phyloP scores from a whole-genome alignment of 2,888 invertebrate genomes.

The Torymus auratus region DNA sequence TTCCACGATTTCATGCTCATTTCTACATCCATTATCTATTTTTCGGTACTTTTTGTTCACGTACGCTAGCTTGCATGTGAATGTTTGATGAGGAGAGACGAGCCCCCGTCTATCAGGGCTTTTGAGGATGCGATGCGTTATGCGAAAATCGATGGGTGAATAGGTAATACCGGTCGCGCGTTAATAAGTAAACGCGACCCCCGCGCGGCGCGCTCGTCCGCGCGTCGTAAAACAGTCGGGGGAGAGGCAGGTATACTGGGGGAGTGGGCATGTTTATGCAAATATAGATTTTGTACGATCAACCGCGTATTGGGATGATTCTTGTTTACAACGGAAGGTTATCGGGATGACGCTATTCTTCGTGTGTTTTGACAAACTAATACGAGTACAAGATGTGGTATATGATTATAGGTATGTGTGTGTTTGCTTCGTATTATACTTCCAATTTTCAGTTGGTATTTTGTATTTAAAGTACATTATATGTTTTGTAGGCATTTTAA shows the following conservation, averaged over 20 bases:
- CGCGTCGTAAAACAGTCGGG: conserved; percentile 42
- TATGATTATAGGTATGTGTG: no score
- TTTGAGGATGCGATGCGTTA: conserved; percentile 33
- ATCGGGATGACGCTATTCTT: no score
- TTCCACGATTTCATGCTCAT: no score
- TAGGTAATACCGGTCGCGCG: conserved; percentile 30
- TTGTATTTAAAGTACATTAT: no score
- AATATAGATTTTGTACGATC: conserved; percentile 33
- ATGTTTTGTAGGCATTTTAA: no score
- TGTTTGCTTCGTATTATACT: no score
- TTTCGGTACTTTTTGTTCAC: no score
- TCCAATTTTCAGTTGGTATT: no score
- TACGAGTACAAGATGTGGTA: no score
- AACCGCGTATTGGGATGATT: not conserved
- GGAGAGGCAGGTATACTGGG: no score
- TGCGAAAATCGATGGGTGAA: conserved; percentile 51
- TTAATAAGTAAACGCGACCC: conserved; percentile 42
- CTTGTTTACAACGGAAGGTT: not conserved
- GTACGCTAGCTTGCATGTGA: not conserved
- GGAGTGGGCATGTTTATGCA: conserved; percentile 22
- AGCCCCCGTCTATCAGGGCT: conserved; percentile 2
- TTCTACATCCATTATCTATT: no score
- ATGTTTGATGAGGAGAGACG: conserved; percentile 32
- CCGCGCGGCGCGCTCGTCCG: not conserved
- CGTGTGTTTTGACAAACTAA: no score